A percentile compares a stretch with the other conserved stretches of the same genome.
These are phyloP conservation scores for Drosophila koepferae DNA, from an alignment of 2,888 invertebrate species.

Conservation along the genomic window DNA sequence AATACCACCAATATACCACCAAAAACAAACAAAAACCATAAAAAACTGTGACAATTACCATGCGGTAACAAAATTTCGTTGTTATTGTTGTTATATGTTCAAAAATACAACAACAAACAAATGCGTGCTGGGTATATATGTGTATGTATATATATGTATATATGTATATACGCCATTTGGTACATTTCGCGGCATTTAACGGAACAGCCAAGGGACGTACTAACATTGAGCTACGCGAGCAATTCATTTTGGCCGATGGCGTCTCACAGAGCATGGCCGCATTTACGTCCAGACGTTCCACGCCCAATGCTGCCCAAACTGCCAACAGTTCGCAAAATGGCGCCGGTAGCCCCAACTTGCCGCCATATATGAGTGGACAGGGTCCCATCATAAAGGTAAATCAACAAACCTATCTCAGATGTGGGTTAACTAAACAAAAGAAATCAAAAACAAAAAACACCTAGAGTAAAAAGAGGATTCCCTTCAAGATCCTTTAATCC, in stretches of 20 bases:
- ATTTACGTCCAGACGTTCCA: conserved; percentile 97
- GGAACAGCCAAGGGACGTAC: conserved; percentile 98
- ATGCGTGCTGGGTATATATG: conserved; percentile 29
- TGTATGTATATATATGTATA: conserved; percentile 21
- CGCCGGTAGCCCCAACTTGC: conserved; percentile 80
- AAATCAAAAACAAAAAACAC: conserved; percentile 25
- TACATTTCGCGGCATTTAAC: conserved; percentile 44
- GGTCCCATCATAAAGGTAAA: conserved; percentile 99
- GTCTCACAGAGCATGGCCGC: conserved; percentile 99
- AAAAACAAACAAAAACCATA: conserved; percentile 34
- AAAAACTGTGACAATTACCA: conserved; percentile 58
- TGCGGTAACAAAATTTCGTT: conserved; percentile 75
- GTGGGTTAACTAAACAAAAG: conserved; percentile 40
- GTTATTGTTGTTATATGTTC: conserved; percentile 76
- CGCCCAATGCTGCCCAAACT: conserved; percentile 89
- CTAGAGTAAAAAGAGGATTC: conserved; percentile 4
- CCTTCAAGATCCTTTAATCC: conserved; percentile 20
- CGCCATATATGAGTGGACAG: conserved; percentile 87
- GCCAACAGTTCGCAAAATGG: conserved; percentile 85
- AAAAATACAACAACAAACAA: conserved; percentile 30
- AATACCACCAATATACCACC: conserved; percentile 41
- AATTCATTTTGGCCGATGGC: conserved; percentile 99
- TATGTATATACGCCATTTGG: conserved; percentile 24
- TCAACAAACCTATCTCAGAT: conserved; percentile 47
- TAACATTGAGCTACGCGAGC: conserved; percentile 99